Base-by-base conservation (phyloP, 2,797 vertebrate genomes). In the Tamandua tetradactyla region DNA sequence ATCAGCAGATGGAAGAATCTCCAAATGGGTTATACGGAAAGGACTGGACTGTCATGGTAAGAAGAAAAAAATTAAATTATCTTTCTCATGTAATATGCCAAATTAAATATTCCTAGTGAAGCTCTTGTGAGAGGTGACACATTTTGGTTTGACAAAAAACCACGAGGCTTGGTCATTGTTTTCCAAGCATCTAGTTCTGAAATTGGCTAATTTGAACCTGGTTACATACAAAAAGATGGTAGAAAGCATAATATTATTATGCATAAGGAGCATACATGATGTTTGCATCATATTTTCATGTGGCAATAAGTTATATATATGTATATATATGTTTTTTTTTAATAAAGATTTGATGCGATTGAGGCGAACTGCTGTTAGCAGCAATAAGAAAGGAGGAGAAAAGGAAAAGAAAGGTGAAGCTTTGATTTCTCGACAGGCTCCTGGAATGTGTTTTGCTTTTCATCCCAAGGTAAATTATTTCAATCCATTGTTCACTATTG, bases 361-460 rank as follows among this genome's bases (percentile, higher is more conserved):
- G 85, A 99, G 98, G 94, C 97, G 97, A 96, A 98, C 95, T 0
- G 79, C 96, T 42, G 84, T 83, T 0, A 72, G 92, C 57, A 98
- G 55, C 90, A 97, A 61, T 93, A 98, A 85, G 74, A 95, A 75
- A 27, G 87, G 81, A 27, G 93, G 52, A 15, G 97, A 98, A 66
- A 98, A 96, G 44, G 98, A 97, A 47, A 98, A 96, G 92, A 99
- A 97, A 92, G 96, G 95, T 0, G 98, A 98, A 97, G 98, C 96
- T 7, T 89, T 98, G 7, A 97, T 99, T 90, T 98, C 98, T 23
- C 97, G 92, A 0, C 97, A 98, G 88, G 98, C 98, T 71, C 98
- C 99, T 30, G 99, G 99, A 14, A 98, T 99, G 97, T 99, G 99
- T 95, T 99, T 99, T 9, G 99, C 99, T 98, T 99, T 99, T 96